Conservation (phyloP, 1,140 invertebrate genomes). For the Bombus consobrinus region DNA sequence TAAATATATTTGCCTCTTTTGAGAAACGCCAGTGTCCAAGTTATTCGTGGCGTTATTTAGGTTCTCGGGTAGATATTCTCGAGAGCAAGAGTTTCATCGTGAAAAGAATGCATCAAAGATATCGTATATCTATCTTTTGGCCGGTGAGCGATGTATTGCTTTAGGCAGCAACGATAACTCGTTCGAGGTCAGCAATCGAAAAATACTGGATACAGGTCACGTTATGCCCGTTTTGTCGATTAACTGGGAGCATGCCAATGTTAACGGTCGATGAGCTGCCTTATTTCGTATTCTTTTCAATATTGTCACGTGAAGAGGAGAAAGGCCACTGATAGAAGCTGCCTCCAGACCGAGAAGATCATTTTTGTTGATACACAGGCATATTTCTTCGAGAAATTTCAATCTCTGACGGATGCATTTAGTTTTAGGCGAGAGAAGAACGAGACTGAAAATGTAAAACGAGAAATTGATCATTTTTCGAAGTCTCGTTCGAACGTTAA, state of each 20-base stretch:
- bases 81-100: not conserved
- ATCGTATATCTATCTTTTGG: constrained; percentile 36
- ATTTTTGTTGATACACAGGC: constrained; percentile 11
- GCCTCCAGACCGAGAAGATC: not conserved
- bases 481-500: too few species aligned
- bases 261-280: constrained; percentile 60
- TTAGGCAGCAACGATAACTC: constrained; percentile 13
- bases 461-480: too few species aligned
- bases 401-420: not conserved
- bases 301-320: constrained; percentile 5
- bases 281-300: constrained; percentile 53
- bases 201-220: constrained; percentile 70
- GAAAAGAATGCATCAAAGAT: not conserved
- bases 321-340: constrained; percentile 19
- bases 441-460: not conserved
- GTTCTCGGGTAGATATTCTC: not conserved
- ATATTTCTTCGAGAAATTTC: not conserved
- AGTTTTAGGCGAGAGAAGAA: not conserved
- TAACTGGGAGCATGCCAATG: constrained; percentile 70
- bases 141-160: constrained; percentile 9
- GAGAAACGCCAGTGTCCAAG: not conserved
- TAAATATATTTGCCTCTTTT: not conserved
- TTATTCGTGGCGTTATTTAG: constrained; percentile 2
- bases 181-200: constrained; percentile 24
- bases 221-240: constrained; percentile 59